These are phyloP conservation scores for Sebastolobus altivelis DNA, from an alignment of 2,797 vertebrate species.

Conservation along the genomic window DNA sequence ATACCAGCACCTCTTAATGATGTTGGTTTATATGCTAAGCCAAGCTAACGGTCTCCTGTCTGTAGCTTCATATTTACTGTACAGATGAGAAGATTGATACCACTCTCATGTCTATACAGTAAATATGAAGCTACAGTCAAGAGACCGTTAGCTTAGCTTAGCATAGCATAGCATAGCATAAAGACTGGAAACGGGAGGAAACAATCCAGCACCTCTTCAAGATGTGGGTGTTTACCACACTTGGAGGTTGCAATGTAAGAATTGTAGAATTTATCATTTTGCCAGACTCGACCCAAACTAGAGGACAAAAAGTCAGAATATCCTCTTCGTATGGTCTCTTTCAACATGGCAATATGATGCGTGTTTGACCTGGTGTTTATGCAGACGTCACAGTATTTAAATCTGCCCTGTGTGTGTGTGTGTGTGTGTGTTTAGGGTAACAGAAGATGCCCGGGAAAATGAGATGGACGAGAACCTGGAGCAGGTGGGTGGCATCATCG, in stretches of 20 bases:
- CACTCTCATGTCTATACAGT: no score
- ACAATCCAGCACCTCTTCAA: background rate
- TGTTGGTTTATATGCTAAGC: no score
- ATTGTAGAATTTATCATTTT: no score
- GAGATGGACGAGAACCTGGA: slow-evolving; percentile 99
- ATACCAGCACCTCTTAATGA: no score
- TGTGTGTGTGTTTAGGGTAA: slow-evolving; percentile 91
- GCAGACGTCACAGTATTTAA: background rate
- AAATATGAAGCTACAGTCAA: background rate
- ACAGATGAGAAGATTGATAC: no score
- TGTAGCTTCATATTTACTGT: no score
- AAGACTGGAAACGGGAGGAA: background rate
- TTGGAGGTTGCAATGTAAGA: no score
- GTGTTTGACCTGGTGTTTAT: background rate
- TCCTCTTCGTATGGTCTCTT: no score
- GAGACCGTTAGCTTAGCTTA: background rate
- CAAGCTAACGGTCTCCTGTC: no score
- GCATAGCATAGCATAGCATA: background rate
- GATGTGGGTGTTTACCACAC: no score
- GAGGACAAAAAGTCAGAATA: no score
- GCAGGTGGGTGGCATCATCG: slow-evolving; percentile 98
- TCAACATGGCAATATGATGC: background rate
- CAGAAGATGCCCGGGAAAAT: slow-evolving; percentile 97
- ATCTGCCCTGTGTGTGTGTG: slow-evolving; percentile 60
- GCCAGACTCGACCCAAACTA: no score